phyloP scores from a whole-genome alignment of 2,113 vertebrate species.

The Daubentonia madagascariensis region DNA sequence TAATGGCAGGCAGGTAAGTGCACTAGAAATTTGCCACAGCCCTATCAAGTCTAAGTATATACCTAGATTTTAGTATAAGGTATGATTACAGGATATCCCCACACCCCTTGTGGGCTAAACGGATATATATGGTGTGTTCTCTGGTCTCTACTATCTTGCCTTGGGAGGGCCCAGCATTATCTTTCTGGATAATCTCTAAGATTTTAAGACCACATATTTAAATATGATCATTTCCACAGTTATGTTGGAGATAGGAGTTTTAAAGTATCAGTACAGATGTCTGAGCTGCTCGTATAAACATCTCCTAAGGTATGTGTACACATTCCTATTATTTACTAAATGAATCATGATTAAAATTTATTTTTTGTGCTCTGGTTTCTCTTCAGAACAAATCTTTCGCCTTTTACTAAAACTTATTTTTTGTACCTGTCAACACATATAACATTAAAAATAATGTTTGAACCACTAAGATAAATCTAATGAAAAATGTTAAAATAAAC shows the following conservation, averaged over 20 bases:
- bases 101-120: background rate
- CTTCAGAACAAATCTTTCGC: too few relatives aligned
- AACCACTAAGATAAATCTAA: background rate
- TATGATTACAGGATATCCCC: background rate
- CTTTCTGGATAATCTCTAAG: background rate
- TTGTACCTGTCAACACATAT: background rate
- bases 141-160: background rate
- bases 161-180: background rate
- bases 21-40: background rate
- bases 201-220: conserved; percentile 24
- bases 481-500: background rate
- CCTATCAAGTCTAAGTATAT: background rate
- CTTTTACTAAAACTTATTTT: background rate
- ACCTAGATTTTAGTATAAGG: background rate
- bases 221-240: background rate
- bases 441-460: conserved; percentile 30
- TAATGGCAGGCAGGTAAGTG: background rate
- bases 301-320: background rate
- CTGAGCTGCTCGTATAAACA: background rate
- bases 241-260: background rate
- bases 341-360: background rate
- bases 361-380: background rate
- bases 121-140: background rate
- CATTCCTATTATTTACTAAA: background rate
- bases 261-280: conserved; percentile 1